phyloP scores from a whole-genome alignment of 2,113 vertebrate genomes.

The Pogona vitticeps region DNA sequence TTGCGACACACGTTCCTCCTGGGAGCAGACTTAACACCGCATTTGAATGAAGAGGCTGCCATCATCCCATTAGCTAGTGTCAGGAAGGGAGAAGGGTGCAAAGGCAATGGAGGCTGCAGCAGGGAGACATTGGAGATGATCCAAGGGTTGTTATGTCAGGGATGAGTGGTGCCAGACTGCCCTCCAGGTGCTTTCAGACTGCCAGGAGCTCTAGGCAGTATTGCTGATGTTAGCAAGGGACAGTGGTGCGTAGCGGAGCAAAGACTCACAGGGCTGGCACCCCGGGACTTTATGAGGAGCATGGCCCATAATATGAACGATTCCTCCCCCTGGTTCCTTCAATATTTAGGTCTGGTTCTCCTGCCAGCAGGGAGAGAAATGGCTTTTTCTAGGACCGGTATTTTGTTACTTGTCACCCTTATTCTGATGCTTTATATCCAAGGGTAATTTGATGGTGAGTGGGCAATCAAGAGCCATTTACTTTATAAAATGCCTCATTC shows the following conservation, averaged over 20 bases:
- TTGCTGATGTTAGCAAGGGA: too few relatives aligned
- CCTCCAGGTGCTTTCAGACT: background rate
- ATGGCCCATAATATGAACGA: too few relatives aligned
- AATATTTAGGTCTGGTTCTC: too few relatives aligned
- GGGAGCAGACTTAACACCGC: background rate
- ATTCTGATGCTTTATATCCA: too few relatives aligned
- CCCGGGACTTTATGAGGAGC: background rate
- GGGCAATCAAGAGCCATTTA: too few relatives aligned
- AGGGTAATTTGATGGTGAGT: too few relatives aligned
- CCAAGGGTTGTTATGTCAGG: background rate
- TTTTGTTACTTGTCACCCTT: too few relatives aligned
- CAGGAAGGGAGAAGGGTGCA: background rate
- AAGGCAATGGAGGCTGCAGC: background rate
- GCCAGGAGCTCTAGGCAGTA: background rate
- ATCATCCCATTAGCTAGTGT: background rate
- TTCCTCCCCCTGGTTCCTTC: too few relatives aligned
- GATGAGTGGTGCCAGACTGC: too few relatives aligned
- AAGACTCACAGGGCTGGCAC: background rate
- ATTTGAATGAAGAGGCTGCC: background rate
- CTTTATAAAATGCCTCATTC: too few relatives aligned
- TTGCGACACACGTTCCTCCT: background rate
- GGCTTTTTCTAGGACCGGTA: background rate
- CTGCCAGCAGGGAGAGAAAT: too few relatives aligned
- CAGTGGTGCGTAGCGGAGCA: background rate
- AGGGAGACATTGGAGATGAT: background rate